Evolutionary conservation across 2,113 vertebrate genomes (phyloP).

Genomic region (Gila orcuttii): DNA sequence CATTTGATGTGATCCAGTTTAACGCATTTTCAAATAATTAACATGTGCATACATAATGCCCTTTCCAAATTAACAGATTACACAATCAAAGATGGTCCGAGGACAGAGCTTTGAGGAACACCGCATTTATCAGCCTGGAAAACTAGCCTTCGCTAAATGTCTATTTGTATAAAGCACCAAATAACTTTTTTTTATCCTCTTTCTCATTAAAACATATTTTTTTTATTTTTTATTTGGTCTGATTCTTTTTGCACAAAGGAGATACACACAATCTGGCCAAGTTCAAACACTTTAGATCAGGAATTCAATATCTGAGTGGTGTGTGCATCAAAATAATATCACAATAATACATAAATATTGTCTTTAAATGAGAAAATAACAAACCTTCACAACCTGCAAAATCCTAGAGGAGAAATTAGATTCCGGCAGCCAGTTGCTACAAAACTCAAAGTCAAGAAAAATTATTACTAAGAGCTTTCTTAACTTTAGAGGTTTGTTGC

Average conservation of each 20-base stretch:
- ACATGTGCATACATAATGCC: conserved; percentile 7
- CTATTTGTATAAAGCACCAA: background rate
- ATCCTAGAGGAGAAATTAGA: background rate
- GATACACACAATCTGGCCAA: background rate
- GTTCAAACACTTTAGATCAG: background rate
- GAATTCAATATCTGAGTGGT: background rate
- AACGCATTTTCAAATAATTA: conserved; percentile 8
- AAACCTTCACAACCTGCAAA: background rate
- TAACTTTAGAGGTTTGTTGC: background rate
- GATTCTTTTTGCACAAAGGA: conserved; percentile 1
- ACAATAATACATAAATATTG: background rate
- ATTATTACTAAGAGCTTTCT: background rate
- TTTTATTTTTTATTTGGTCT: background rate
- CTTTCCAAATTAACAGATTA: background rate
- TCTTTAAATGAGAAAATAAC: background rate
- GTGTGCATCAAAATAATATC: background rate
- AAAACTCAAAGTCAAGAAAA: background rate
- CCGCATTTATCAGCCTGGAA: background rate
- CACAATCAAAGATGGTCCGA: conserved; percentile 30
- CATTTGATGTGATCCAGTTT: background rate
- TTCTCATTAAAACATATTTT: background rate
- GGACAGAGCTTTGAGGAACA: conserved; percentile 26
- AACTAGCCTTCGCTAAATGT: conserved; percentile 9
- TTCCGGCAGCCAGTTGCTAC: too few species aligned
- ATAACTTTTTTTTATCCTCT: background rate